Evolutionary conservation across 2,888 invertebrate genomes (phyloP).

Genomic region (Leucozona laternaria): DNA sequence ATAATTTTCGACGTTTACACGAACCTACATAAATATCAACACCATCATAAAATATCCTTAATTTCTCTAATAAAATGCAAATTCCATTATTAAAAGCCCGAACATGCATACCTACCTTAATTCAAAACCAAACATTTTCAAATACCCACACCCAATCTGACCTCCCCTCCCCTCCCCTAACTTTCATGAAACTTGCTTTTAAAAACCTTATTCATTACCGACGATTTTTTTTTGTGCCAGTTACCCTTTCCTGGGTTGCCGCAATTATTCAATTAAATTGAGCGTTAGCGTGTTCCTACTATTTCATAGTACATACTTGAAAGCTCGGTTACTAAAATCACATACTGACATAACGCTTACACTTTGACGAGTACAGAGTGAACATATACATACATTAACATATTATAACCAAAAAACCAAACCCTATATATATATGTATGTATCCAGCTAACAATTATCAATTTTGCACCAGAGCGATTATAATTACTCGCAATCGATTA

Average conservation of each 20-base stretch:
- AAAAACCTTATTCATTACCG: constrained; percentile 21
- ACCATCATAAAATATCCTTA: constrained; percentile 11
- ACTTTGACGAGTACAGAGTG: not conserved
- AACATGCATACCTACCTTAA: constrained; percentile 3
- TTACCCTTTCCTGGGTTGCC: constrained; percentile 25
- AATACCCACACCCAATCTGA: not conserved
- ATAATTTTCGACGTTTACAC: not conserved
- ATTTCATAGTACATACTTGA: constrained; percentile 10
- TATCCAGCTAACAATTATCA: constrained; percentile 66
- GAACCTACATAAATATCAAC: not conserved
- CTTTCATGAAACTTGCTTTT: constrained; percentile 2
- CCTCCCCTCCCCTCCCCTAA: not conserved
- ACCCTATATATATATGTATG: constrained; percentile 24
- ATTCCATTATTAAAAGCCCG: constrained; percentile 17
- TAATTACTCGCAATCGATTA: constrained; percentile 75
- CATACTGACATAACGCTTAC: not conserved
- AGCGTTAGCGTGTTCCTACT: constrained; percentile 12
- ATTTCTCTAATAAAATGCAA: constrained; percentile 32
- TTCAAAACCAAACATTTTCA: constrained; percentile 30
- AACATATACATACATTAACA: not conserved
- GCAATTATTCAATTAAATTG: constrained; percentile 74
- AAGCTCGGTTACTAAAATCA: constrained; percentile 7
- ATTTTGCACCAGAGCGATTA: constrained; percentile 71
- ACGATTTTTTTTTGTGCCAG: not conserved
- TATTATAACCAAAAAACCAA: constrained; percentile 2